Evolutionary conservation across 2,113 vertebrate species (phyloP).

Genomic region (Passer domesticus): DNA sequence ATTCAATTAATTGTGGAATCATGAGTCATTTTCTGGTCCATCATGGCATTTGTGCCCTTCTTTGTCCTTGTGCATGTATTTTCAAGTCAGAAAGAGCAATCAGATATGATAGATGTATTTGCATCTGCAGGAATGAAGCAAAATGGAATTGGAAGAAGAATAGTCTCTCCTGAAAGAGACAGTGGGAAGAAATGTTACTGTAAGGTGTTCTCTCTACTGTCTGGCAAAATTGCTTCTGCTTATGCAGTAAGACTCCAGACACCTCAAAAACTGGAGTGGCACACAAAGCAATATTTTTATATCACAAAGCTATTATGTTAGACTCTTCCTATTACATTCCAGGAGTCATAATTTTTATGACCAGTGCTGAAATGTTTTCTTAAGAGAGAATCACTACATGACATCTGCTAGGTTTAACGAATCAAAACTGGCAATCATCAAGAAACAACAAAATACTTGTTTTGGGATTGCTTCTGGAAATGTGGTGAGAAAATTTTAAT

Average conservation of each 20-base stretch:
- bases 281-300: background rate
- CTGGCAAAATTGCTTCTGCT: background rate
- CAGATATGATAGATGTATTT: background rate
- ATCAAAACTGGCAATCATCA: background rate
- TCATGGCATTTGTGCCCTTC: background rate
- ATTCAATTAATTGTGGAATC: background rate
- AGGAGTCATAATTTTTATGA: background rate
- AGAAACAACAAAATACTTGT: background rate
- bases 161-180: background rate
- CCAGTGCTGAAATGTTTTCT: background rate
- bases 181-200: background rate
- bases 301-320: background rate
- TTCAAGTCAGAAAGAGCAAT: background rate
- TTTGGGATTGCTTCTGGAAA: background rate
- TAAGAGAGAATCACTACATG: background rate
- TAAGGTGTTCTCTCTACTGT: background rate
- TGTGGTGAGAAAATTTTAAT: background rate
- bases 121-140: background rate
- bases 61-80: background rate
- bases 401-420: background rate
- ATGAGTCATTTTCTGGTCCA: background rate
- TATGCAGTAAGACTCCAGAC: background rate
- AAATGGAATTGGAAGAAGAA: background rate
- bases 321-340: background rate
- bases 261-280: background rate